Evolutionary conservation across 2,888 invertebrate genomes (phyloP).

Genomic region (Nomada flava): DNA sequence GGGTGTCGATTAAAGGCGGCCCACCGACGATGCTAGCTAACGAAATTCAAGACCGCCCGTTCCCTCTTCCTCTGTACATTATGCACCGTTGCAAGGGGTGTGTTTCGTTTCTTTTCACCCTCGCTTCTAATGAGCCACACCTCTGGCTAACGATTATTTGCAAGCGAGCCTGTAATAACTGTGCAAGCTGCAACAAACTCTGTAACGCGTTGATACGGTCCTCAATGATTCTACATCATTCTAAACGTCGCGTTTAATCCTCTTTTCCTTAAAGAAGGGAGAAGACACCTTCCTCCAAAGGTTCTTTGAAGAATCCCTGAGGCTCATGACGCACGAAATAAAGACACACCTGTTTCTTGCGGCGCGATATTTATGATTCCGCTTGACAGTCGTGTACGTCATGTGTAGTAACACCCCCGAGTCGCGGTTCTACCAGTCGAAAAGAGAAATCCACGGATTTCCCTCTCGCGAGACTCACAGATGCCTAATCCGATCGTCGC

Average conservation of each 20-base stretch:
- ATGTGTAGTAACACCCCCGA: not conserved
- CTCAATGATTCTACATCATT: too few relatives aligned
- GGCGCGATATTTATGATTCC: not conserved
- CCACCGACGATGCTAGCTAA: constrained; percentile 33
- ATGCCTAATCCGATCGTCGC: too few relatives aligned
- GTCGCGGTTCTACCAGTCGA: constrained; percentile 4
- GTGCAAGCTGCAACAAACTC: not conserved
- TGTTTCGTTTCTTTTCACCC: constrained; percentile 31
- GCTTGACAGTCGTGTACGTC: not conserved
- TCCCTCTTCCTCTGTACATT: constrained; percentile 4
- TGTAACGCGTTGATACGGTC: not conserved
- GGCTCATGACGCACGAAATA: not conserved
- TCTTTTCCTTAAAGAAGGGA: too few relatives aligned
- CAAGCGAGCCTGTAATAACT: constrained; percentile 4
- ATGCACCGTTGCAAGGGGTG: constrained; percentile 20
- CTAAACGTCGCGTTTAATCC: too few relatives aligned
- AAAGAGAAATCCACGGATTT: not conserved
- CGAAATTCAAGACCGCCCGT: constrained; percentile 38
- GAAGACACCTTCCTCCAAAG: not conserved
- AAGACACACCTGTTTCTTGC: constrained; percentile 20
- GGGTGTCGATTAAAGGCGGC: constrained; percentile 47
- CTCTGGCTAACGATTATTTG: constrained; percentile 31
- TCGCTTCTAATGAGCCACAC: constrained; percentile 13
- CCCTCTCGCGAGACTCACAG: not conserved
- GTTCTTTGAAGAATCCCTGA: constrained; percentile 6